phyloP scores from a whole-genome alignment of 2,797 vertebrate species.

The Tragelaphus eurycerus region DNA sequence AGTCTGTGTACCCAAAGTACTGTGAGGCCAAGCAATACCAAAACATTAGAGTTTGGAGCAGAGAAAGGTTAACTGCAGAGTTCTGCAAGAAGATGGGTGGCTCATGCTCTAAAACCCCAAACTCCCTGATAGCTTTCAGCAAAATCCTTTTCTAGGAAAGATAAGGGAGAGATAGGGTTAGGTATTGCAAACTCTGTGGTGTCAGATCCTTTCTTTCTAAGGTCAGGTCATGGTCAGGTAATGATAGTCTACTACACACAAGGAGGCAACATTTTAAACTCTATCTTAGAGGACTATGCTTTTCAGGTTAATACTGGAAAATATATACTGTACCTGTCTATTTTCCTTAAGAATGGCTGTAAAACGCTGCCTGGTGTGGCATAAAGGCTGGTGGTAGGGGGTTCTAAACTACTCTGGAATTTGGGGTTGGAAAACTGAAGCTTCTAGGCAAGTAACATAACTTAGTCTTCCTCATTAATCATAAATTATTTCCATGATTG shows the following conservation, averaged over 20 bases:
- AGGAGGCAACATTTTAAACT: neutral
- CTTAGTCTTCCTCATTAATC: neutral
- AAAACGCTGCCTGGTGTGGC: neutral
- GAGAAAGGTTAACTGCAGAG: neutral
- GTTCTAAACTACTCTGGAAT: neutral
- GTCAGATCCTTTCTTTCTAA: neutral
- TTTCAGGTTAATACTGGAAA: neutral
- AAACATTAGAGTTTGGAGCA: neutral
- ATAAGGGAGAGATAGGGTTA: neutral
- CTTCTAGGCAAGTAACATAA: neutral
- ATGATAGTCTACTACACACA: neutral
- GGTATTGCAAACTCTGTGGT: neutral
- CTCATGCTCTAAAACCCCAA: neutral
- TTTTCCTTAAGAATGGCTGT: neutral
- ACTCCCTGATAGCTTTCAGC: neutral
- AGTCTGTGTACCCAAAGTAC: neutral
- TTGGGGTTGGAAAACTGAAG: slow-evolving; percentile 17
- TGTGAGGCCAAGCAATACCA: neutral
- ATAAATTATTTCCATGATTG: neutral
- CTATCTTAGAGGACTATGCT: neutral
- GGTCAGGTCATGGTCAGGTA: neutral
- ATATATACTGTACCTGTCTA: neutral
- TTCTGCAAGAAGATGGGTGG: neutral
- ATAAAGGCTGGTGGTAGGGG: neutral
- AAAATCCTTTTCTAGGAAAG: neutral